Evolutionary conservation across 2,888 invertebrate genomes (phyloP).

Genomic region (Lumbricus terrestris): DNA sequence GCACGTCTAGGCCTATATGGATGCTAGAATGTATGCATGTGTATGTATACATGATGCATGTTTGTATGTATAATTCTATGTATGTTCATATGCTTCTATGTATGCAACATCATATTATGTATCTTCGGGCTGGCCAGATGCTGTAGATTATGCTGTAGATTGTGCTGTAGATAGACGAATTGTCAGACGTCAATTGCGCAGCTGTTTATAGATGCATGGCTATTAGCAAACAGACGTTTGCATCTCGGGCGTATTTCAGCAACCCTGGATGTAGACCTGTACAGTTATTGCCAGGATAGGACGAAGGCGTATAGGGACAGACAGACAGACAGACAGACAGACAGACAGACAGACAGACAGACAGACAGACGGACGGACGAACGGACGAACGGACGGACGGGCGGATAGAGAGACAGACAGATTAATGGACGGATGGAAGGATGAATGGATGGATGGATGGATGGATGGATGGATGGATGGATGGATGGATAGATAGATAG

Average conservation of each 20-base stretch:
- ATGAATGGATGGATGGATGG: background rate
- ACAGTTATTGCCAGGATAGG: background rate
- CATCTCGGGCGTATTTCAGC: background rate
- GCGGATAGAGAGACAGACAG: background rate
- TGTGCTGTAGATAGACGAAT: background rate
- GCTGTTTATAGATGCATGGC: background rate
- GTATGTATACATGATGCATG: too few relatives aligned
- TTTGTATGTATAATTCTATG: too few relatives aligned
- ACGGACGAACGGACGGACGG: too few relatives aligned
- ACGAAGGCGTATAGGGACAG: background rate
- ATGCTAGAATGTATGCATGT: too few relatives aligned
- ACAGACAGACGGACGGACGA: too few relatives aligned
- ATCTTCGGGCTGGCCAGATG: background rate
- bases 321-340: background rate
- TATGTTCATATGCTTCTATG: too few relatives aligned
- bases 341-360: background rate
- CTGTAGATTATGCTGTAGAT: too few relatives aligned
- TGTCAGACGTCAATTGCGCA: background rate
- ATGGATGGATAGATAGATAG: too few relatives aligned
- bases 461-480: too few relatives aligned
- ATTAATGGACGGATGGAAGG: background rate
- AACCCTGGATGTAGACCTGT: too few relatives aligned
- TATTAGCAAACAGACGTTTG: background rate
- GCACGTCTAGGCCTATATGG: background rate
- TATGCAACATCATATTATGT: background rate